These are phyloP conservation scores for Siniperca undulata DNA, from an alignment of 2,797 vertebrate species.

Conservation along the genomic window DNA sequence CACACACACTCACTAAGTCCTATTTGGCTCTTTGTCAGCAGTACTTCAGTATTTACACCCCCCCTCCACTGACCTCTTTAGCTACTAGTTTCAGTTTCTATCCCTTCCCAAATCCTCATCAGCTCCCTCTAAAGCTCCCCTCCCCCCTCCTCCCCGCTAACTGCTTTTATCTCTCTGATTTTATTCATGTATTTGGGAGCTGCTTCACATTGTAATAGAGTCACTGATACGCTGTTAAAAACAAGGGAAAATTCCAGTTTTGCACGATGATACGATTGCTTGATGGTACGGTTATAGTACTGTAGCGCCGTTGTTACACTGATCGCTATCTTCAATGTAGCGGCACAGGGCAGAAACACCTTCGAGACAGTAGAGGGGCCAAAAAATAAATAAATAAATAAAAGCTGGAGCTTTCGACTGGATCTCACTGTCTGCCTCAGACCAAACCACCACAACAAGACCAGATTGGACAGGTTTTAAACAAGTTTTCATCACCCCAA, in stretches of 20 bases:
- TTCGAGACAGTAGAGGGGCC: too few species aligned
- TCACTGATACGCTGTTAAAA: not conserved
- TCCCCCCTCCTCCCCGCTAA: not conserved
- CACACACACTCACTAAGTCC: slow-evolving; percentile 22
- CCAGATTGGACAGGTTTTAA: too few species aligned
- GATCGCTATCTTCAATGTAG: too few species aligned
- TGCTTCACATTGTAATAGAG: not conserved
- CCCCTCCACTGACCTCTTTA: slow-evolving; percentile 64
- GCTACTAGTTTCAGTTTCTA: slow-evolving; percentile 73
- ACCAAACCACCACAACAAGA: too few species aligned
- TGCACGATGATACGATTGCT: not conserved
- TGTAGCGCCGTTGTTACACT: too few species aligned
- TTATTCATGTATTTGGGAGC: not conserved
- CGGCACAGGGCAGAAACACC: too few species aligned
- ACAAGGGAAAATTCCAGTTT: too few species aligned
- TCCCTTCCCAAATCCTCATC: slow-evolving; percentile 65
- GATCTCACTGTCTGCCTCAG: too few species aligned
- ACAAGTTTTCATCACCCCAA: too few species aligned
- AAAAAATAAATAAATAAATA: too few species aligned
- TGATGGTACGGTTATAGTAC: too few species aligned
- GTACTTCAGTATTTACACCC: slow-evolving; percentile 35
- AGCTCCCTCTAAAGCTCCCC: slow-evolving; percentile 46
- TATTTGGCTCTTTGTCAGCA: slow-evolving; percentile 41
- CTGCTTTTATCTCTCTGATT: not conserved
- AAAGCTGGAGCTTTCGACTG: too few species aligned